A percentile compares a stretch with the other conserved stretches of the same genome.
Evolutionary conservation across 2,113 vertebrate genomes (phyloP).

Genomic region (Piprites chloris): DNA sequence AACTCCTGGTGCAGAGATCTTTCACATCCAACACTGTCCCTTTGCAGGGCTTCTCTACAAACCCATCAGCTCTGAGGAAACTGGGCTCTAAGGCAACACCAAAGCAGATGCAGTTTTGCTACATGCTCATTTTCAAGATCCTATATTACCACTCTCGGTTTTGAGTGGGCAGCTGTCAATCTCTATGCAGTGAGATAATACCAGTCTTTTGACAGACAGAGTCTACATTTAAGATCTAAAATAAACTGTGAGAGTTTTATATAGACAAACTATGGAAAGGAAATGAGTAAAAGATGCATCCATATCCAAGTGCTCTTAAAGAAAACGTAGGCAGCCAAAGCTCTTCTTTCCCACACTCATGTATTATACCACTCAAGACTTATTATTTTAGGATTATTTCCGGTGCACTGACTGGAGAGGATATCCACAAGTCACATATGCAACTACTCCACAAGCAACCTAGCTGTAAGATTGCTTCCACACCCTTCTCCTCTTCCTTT

Average conservation of each 20-base stretch:
- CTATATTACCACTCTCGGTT: background rate
- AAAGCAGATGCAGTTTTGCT: background rate
- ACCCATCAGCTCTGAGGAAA: background rate
- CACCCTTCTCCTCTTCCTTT: background rate
- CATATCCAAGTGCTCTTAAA: background rate
- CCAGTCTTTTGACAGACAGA: slow-evolving; percentile 52
- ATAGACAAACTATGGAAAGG: slow-evolving; percentile 40
- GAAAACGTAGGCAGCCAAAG: background rate
- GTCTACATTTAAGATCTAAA: slow-evolving; percentile 38
- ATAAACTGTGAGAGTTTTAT: slow-evolving; percentile 2
- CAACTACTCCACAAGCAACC: background rate
- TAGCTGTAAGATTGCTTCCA: background rate
- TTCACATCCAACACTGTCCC: background rate
- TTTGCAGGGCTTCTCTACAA: background rate
- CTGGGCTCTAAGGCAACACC: background rate
- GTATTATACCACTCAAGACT: background rate
- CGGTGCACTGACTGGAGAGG: background rate
- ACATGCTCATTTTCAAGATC: background rate
- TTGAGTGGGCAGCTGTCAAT: slow-evolving; percentile 51
- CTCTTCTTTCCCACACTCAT: background rate
- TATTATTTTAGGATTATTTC: slow-evolving; percentile 27
- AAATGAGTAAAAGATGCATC: slow-evolving; percentile 30
- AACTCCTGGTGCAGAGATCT: background rate
- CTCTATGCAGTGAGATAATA: slow-evolving; percentile 11
- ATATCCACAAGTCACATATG: background rate